Conservation (phyloP, 2,888 invertebrate genomes). For the Prionchulus punctatus region DNA sequence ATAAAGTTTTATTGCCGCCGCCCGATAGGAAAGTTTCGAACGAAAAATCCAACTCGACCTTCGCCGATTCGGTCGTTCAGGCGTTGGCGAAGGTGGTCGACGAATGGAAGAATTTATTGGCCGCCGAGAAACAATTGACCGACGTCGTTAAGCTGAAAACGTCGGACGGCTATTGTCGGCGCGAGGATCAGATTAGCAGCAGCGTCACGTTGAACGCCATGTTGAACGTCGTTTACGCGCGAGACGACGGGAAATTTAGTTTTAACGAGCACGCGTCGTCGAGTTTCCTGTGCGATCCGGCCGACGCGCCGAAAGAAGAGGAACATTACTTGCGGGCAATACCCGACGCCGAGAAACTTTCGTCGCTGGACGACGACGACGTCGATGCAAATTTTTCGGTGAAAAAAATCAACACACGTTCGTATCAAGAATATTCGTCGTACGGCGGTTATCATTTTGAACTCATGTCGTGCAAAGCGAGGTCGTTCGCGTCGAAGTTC, state of each 20-base stretch:
- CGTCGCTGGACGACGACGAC: background rate
- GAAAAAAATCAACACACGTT: background rate
- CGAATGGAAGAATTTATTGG: constrained; percentile 13
- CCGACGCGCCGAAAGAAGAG: background rate
- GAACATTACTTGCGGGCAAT: background rate
- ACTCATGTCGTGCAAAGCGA: background rate
- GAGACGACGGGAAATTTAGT: too few species aligned
- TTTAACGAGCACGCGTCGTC: too few species aligned
- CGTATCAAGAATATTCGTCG: background rate
- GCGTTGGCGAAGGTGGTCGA: constrained; percentile 6
- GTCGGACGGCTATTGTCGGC: background rate
- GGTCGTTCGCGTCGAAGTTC: background rate
- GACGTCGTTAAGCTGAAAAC: too few species aligned
- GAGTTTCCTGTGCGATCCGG: background rate
- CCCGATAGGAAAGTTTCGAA: too few species aligned
- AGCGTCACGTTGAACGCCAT: background rate
- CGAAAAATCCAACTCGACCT: too few species aligned
- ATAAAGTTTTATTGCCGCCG: too few species aligned
- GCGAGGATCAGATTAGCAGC: background rate
- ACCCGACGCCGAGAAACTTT: background rate
- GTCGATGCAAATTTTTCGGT: background rate
- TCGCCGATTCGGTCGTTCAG: constrained; percentile 5
- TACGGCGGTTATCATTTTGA: background rate
- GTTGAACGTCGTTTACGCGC: background rate
- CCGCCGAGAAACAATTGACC: background rate